A percentile compares a stretch with the other conserved stretches of the same genome.
Evolutionary conservation across 2,113 vertebrate genomes (phyloP).

Genomic region (Thymallus thymallus): DNA sequence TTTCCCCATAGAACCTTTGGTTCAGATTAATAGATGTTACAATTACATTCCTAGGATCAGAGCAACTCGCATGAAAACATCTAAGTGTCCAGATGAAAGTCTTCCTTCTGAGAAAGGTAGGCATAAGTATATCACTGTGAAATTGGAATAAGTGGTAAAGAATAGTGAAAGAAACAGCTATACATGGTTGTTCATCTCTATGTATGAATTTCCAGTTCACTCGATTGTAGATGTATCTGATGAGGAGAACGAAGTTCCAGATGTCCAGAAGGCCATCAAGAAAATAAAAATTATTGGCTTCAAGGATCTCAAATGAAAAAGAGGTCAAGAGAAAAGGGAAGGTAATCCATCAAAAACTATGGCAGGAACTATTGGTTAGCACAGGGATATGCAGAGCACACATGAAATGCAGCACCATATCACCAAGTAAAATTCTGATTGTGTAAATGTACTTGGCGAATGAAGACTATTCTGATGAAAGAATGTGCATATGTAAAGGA

Average conservation of each 20-base stretch:
- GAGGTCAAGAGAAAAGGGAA: slow-evolving; percentile 77
- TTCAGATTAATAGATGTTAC: too few relatives aligned
- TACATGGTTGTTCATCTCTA: background rate
- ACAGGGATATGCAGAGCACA: background rate
- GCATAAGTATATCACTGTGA: background rate
- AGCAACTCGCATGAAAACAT: slow-evolving; percentile 20
- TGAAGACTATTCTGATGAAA: background rate
- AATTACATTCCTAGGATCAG: slow-evolving; percentile 11
- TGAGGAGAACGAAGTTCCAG: slow-evolving; percentile 57
- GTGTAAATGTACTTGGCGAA: too few relatives aligned
- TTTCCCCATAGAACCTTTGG: too few relatives aligned
- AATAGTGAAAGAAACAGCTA: background rate
- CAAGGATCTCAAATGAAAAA: slow-evolving; percentile 72
- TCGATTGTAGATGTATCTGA: slow-evolving; percentile 21
- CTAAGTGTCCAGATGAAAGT: slow-evolving; percentile 1
- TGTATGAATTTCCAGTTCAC: background rate
- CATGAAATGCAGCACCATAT: too few relatives aligned
- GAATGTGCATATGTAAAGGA: background rate
- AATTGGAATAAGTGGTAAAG: background rate
- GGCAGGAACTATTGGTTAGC: slow-evolving; percentile 82
- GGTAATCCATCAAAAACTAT: slow-evolving; percentile 79
- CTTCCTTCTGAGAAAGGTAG: slow-evolving; percentile 43
- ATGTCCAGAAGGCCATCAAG: slow-evolving; percentile 74
- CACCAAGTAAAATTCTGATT: too few relatives aligned
- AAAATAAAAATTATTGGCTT: slow-evolving; percentile 81